Conservation (phyloP, 2,888 invertebrate species). For the Trileptium ribeirensis region DNA sequence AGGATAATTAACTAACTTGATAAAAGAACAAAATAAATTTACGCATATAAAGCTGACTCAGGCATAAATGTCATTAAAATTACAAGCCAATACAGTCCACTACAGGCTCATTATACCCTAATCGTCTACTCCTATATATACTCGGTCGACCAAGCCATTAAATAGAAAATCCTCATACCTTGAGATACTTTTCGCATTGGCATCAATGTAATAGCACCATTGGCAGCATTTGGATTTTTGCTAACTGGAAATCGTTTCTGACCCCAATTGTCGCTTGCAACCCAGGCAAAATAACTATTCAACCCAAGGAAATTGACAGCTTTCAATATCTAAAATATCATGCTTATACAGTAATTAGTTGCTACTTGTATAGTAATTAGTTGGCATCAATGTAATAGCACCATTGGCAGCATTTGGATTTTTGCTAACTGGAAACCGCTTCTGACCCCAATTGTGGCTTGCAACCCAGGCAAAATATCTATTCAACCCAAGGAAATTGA, state of each 20-base stretch:
- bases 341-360: no score
- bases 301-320: neutral
- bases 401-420: constrained; percentile 59
- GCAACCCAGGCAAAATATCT: constrained; percentile 65
- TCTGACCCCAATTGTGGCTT: constrained; percentile 67
- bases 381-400: constrained; percentile 63
- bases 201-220: constrained; percentile 62
- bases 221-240: constrained; percentile 58
- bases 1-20: no score
- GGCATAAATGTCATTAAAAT: no score
- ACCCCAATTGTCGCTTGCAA: constrained; percentile 68
- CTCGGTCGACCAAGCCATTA: no score
- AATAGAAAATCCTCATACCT: no score
- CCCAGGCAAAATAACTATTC: constrained; percentile 62
- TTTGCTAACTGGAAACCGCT: constrained; percentile 61
- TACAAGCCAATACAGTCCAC: no score
- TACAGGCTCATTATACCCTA: no score
- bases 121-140: no score
- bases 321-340: constrained; percentile 6
- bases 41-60: no score
- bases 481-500: constrained; percentile 40
- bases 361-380: no score
- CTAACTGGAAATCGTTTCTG: constrained; percentile 62
- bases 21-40: no score
- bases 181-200: constrained; percentile 59